A percentile compares a stretch with the other conserved stretches of the same genome.
phyloP scores from a whole-genome alignment of 1,140 invertebrate genomes.

The Lithobius niger region DNA sequence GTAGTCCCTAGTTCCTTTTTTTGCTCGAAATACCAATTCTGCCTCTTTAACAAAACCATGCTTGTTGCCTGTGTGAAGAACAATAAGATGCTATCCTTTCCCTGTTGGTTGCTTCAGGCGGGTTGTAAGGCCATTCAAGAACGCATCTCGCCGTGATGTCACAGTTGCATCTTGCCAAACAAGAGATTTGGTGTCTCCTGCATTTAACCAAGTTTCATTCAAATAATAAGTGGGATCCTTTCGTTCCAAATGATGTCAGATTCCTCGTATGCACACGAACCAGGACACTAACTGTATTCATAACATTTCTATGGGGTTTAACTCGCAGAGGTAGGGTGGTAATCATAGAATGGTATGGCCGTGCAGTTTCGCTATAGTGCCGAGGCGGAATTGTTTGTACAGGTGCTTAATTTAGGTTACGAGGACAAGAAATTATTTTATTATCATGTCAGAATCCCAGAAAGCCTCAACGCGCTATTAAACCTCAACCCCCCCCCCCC shows the following conservation, averaged over 20 bases:
- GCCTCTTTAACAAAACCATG: slow-evolving; percentile 16
- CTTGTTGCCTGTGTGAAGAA: slow-evolving; percentile 16
- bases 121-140: not conserved
- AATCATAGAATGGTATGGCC: not conserved
- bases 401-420: not conserved
- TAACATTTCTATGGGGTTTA: no score
- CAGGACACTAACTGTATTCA: no score
- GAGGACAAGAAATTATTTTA: no score
- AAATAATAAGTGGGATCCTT: not conserved
- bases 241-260: not conserved
- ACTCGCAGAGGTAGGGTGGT: no score
- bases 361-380: not conserved
- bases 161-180: not conserved
- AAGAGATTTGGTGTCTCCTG: not conserved
- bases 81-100: slow-evolving; percentile 12
- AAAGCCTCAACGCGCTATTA: not conserved
- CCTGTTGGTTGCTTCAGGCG: not conserved
- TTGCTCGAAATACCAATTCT: slow-evolving; percentile 11
- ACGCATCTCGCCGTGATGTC: not conserved
- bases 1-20: slow-evolving; percentile 13
- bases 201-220: not conserved
- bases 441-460: not conserved
- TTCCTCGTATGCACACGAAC: no score
- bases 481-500: not conserved
- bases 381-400: not conserved